Conservation (phyloP, 2,797 vertebrate genomes). For the Clarias fuscus region DNA sequence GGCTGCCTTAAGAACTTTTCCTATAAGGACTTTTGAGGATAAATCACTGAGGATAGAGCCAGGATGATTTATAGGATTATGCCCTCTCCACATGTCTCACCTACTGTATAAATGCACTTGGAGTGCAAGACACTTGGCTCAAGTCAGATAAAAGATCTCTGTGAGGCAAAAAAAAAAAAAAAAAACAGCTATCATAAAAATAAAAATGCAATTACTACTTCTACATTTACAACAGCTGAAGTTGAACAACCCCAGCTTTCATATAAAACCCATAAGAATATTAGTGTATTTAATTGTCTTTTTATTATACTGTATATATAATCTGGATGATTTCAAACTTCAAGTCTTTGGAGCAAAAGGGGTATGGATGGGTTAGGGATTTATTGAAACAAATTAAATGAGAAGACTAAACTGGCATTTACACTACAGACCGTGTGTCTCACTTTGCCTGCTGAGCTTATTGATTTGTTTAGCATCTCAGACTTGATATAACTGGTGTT, state of each 20-base stretch:
- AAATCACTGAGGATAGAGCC: conserved; percentile 12
- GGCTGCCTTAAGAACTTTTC: conserved; percentile 25
- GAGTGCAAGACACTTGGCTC: background rate
- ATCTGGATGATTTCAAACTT: conserved; percentile 47
- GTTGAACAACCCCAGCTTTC: background rate
- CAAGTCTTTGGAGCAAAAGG: conserved; percentile 30
- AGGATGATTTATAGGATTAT: conserved; percentile 30
- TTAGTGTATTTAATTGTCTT: background rate
- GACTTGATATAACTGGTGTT: conserved; percentile 38
- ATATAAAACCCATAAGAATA: background rate
- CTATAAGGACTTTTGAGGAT: conserved; percentile 29
- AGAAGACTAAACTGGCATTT: conserved; percentile 7
- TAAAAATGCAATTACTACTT: background rate
- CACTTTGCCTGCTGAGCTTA: conserved; percentile 46
- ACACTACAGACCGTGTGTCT: conserved; percentile 32
- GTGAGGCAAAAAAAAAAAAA: background rate
- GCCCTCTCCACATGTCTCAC: background rate
- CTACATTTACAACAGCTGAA: background rate
- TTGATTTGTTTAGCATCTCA: conserved; percentile 53
- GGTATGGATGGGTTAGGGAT: conserved; percentile 23
- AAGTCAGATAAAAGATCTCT: background rate
- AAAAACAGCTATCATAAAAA: background rate
- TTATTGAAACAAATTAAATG: background rate
- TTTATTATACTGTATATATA: conserved; percentile 34
- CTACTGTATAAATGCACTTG: conserved; percentile 16